Percentiles rank a stretch among this genome's conserved stretches.
phyloP scores from a whole-genome alignment of 2,888 invertebrate genomes.

The Exephanes ischioxanthus region DNA sequence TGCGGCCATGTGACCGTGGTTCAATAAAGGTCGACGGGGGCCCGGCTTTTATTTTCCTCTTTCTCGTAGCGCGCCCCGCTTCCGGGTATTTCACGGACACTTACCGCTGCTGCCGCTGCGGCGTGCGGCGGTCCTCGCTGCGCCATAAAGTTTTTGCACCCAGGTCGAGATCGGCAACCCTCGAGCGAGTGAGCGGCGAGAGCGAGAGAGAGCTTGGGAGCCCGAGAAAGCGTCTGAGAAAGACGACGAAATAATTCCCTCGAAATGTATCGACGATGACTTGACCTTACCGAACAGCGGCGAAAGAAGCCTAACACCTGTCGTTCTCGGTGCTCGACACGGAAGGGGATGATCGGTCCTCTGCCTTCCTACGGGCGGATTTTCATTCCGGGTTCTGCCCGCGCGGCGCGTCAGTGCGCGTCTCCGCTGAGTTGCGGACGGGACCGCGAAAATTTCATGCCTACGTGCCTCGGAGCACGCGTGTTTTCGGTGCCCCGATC shows the following conservation, averaged over 20 bases:
- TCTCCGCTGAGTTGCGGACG: not conserved
- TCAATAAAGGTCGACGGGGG: constrained; percentile 28
- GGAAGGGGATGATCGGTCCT: not conserved
- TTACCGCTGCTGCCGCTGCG: constrained; percentile 11
- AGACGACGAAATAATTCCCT: not conserved
- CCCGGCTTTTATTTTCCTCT: constrained; percentile 6
- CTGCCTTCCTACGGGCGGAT: not conserved
- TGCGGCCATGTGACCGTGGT: not conserved
- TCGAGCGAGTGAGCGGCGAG: not conserved
- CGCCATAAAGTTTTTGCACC: constrained; percentile 32
- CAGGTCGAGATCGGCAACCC: constrained; percentile 14
- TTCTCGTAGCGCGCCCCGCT: not conserved
- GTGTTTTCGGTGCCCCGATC: not conserved
- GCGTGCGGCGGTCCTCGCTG: constrained; percentile 26
- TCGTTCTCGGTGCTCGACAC: constrained; percentile 11
- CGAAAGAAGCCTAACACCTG: constrained; percentile 24
- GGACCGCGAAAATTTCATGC: not conserved
- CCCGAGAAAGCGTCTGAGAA: not conserved
- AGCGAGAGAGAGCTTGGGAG: not conserved
- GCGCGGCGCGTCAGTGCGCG: not conserved
- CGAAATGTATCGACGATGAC: constrained; percentile 30
- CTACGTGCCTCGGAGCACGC: constrained; percentile 29
- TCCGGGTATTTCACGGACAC: constrained; percentile 46
- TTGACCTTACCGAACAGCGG: constrained; percentile 39
- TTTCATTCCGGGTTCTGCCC: constrained; percentile 22